A percentile compares a stretch with the other conserved stretches of the same genome.
These are phyloP conservation scores for Umimayanthus kanabou DNA, from an alignment of 92 coral and sea anemone species.

Conservation along the genomic window DNA sequence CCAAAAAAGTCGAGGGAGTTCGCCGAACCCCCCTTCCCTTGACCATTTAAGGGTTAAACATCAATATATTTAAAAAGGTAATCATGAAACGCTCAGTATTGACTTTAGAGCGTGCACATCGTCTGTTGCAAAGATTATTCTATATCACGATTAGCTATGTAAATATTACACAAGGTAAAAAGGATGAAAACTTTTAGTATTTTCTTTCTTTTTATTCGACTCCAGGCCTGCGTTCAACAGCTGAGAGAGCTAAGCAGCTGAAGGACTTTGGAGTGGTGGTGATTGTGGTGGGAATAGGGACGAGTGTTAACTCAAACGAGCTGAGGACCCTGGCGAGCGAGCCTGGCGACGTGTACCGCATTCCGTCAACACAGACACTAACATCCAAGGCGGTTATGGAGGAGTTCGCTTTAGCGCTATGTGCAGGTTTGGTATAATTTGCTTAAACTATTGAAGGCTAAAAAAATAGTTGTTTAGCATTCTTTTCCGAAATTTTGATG, in stretches of 20 bases:
- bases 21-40: no score
- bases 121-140: no score
- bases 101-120: no score
- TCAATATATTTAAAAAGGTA: no score
- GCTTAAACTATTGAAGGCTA: no score
- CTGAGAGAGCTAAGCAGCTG: not conserved
- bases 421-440: constrained; percentile 20
- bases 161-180: no score
- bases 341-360: constrained; percentile 8
- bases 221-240: not conserved
- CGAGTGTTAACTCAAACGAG: not conserved
- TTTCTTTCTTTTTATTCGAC: not conserved
- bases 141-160: no score
- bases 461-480: no score
- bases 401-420: constrained; percentile 20
- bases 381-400: constrained; percentile 3
- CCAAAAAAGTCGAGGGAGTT: no score
- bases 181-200: not conserved
- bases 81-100: no score
- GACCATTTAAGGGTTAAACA: no score
- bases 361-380: not conserved
- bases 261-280: constrained; percentile 12
- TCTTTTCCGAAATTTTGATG: no score
- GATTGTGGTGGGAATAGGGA: not conserved
- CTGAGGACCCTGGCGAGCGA: constrained; percentile 19